Conservation (phyloP, 2,888 invertebrate genomes). For the Stictocephala bisonia region DNA sequence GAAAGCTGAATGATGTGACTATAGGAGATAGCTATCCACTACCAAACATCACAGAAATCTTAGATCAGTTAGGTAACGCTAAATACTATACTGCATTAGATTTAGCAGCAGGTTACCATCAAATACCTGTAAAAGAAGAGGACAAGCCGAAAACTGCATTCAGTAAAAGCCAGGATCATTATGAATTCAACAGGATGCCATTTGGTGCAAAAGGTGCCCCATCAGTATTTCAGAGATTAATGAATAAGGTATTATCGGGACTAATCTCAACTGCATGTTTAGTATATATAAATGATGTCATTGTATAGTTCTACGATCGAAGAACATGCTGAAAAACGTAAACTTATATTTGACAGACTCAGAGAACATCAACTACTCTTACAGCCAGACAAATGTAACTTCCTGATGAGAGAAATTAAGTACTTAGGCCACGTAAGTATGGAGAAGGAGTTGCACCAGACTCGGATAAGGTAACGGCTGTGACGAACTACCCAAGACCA, state of each 20-base stretch:
- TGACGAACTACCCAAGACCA: conserved; percentile 45
- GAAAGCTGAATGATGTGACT: no score
- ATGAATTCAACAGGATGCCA: conserved; percentile 59
- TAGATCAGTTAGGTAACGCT: conserved; percentile 19
- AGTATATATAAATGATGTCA: conserved; percentile 38
- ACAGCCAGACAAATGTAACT: not conserved
- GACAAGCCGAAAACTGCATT: no score
- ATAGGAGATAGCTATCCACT: no score
- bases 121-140: no score
- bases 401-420: not conserved
- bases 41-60: no score
- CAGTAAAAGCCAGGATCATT: conserved; percentile 59
- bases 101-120: conserved; percentile 52
- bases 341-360: conserved; percentile 12
- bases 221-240: conserved; percentile 59
- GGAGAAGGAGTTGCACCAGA: conserved; percentile 21
- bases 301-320: conserved; percentile 5
- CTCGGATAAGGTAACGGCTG: not conserved
- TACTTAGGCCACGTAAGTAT: conserved; percentile 11
- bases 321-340: not conserved
- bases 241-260: conserved; percentile 58
- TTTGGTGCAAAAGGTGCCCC: conserved; percentile 61
- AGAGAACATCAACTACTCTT: not conserved
- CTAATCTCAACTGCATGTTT: conserved; percentile 46
- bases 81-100: conserved; percentile 25